Evolutionary conservation across 2,888 invertebrate species (phyloP).

Genomic region (Ashinkailepas kermadecensis): DNA sequence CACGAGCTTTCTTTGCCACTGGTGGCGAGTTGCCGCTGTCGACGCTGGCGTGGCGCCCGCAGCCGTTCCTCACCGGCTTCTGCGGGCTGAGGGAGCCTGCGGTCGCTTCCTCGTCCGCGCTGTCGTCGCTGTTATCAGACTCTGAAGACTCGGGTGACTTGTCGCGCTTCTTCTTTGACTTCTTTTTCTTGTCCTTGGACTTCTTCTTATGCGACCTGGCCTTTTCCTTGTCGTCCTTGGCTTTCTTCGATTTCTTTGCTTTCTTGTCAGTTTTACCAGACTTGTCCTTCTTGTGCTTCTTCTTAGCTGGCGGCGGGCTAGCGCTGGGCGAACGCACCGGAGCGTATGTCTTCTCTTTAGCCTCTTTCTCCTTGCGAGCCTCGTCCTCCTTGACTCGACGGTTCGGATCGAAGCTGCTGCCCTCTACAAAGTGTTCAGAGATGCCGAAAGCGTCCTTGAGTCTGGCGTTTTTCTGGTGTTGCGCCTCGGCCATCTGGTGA

Average conservation of each 20-base stretch:
- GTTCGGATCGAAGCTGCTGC: constrained; percentile 81
- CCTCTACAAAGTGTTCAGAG: constrained; percentile 86
- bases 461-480: constrained; percentile 88
- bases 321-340: constrained; percentile 27
- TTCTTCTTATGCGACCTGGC: constrained; percentile 35
- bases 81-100: not conserved
- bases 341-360: constrained; percentile 26
- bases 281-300: constrained; percentile 38
- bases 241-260: constrained; percentile 39
- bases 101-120: not conserved
- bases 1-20: not conserved
- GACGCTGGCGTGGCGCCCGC: not conserved
- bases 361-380: constrained; percentile 31
- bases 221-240: constrained; percentile 25
- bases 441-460: constrained; percentile 92
- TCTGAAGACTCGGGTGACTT: constrained; percentile 46
- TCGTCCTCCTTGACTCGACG: constrained; percentile 62
- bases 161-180: constrained; percentile 58
- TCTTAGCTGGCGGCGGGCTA: constrained; percentile 25
- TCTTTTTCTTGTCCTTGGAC: constrained; percentile 57
- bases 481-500: constrained; percentile 92
- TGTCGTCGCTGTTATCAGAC: not conserved
- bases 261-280: constrained; percentile 38
- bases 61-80: not conserved
- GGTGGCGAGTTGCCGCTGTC: not conserved